phyloP scores from a whole-genome alignment of 2,888 invertebrate genomes.

The Zelleria hepariella region DNA sequence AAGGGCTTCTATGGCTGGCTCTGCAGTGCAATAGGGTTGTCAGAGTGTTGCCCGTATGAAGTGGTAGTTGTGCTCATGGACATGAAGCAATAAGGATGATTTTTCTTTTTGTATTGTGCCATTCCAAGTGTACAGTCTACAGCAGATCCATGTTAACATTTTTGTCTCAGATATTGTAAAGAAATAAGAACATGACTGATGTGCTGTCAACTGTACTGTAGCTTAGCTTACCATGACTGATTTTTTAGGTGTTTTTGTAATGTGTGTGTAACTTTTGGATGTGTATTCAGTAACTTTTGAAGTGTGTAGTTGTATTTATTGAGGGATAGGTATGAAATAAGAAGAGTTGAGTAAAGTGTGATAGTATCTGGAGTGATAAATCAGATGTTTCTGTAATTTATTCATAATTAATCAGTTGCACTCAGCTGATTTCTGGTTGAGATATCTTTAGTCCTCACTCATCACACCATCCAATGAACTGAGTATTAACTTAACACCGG shows the following conservation, averaged over 20 bases:
- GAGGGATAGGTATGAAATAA: background rate
- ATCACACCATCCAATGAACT: too few species aligned
- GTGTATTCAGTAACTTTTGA: background rate
- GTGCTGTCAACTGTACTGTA: too few species aligned
- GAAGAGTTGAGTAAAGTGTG: too few species aligned
- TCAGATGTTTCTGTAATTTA: too few species aligned
- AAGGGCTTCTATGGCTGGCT: conserved; percentile 86
- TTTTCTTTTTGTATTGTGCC: background rate
- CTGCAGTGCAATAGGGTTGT: conserved; percentile 75
- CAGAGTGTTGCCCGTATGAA: conserved; percentile 83
- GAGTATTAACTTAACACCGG: background rate
- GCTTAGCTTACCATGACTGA: conserved; percentile 14
- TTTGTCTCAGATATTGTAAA: too few species aligned
- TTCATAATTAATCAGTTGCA: too few species aligned
- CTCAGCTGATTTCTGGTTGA: too few species aligned
- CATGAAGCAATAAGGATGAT: conserved; percentile 36
- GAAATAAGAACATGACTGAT: too few species aligned
- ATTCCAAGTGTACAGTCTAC: too few species aligned
- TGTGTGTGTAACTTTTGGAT: background rate
- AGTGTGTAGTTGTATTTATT: background rate
- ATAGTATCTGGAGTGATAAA: too few species aligned
- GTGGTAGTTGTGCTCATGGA: conserved; percentile 77
- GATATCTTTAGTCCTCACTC: too few species aligned
- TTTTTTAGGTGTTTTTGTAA: conserved; percentile 7
- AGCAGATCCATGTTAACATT: too few species aligned